A percentile compares a stretch with the other conserved stretches of the same genome.
Evolutionary conservation across 2,113 vertebrate species (phyloP).

Genomic region (Syngnathus floridae): DNA sequence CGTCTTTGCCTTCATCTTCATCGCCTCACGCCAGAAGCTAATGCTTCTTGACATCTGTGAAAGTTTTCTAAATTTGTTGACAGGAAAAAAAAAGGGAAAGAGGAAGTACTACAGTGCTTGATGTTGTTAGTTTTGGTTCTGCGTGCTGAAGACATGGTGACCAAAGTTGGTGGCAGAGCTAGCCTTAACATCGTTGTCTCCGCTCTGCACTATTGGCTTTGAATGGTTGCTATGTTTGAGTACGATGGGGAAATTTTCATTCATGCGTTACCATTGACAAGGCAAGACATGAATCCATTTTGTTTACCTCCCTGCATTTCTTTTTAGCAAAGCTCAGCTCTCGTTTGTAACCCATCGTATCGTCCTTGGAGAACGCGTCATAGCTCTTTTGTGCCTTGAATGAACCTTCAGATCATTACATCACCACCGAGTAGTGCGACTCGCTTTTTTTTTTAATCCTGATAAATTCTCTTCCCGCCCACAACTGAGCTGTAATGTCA

Average conservation of each 20-base stretch:
- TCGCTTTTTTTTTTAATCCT: constrained; percentile 16
- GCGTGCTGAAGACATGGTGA: constrained; percentile 5
- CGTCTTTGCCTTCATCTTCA: constrained; percentile 28
- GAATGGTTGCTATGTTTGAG: constrained; percentile 32
- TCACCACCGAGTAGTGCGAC: not conserved
- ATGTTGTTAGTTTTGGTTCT: constrained; percentile 3
- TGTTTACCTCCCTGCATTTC: constrained; percentile 39
- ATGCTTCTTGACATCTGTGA: constrained; percentile 53
- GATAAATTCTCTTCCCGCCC: constrained; percentile 13
- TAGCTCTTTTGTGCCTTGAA: constrained; percentile 30
- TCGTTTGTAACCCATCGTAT: constrained; percentile 33
- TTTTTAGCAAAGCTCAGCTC: constrained; percentile 31
- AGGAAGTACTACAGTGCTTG: constrained; percentile 14
- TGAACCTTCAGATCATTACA: constrained; percentile 23
- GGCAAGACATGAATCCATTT: constrained; percentile 44
- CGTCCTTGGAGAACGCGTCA: constrained; percentile 18
- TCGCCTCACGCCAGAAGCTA: constrained; percentile 32
- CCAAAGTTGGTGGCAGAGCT: constrained; percentile 16
- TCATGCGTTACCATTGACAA: constrained; percentile 26
- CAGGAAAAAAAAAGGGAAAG: constrained; percentile 6
- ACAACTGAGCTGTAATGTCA: constrained; percentile 28
- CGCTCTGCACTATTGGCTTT: constrained; percentile 4
- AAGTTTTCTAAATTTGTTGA: constrained; percentile 49
- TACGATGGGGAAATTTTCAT: constrained; percentile 27
- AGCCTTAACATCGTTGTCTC: constrained; percentile 34